These are phyloP conservation scores for Chionomys nivalis DNA, from an alignment of 2,113 vertebrate genomes.

Conservation along the genomic window DNA sequence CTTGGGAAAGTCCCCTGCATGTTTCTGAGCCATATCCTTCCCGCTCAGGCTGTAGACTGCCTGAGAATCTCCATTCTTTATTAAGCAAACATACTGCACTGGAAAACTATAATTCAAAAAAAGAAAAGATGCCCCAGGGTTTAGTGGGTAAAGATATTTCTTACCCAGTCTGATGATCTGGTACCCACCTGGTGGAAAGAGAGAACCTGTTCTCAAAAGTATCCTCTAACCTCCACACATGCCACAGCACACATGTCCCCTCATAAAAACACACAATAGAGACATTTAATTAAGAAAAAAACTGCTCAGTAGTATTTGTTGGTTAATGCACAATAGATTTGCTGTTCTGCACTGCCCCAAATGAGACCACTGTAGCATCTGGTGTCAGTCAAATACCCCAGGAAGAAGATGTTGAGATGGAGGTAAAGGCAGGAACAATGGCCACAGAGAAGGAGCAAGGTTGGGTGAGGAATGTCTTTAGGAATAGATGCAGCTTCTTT, in stretches of 20 bases:
- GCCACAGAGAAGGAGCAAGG: background rate
- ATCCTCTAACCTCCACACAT: background rate
- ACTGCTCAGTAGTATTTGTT: background rate
- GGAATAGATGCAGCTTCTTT: background rate
- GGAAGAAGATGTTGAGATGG: conserved; percentile 12
- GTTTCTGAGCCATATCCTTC: background rate
- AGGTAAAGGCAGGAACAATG: background rate
- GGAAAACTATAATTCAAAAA: background rate
- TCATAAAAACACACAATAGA: background rate
- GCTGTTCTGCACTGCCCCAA: background rate
- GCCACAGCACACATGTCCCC: background rate
- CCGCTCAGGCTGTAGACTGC: background rate
- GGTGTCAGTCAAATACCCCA: background rate
- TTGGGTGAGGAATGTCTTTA: background rate
- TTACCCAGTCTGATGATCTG: background rate
- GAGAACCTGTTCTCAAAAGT: background rate
- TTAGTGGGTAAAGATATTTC: background rate
- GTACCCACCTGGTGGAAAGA: background rate
- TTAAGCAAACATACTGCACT: background rate
- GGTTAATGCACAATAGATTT: background rate
- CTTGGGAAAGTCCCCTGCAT: background rate
- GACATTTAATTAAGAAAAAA: background rate
- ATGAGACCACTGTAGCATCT: background rate
- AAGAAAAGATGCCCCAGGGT: background rate
- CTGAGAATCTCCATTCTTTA: background rate